Conservation (phyloP, 2,113 vertebrate species). For the Aramus guarauna region DNA sequence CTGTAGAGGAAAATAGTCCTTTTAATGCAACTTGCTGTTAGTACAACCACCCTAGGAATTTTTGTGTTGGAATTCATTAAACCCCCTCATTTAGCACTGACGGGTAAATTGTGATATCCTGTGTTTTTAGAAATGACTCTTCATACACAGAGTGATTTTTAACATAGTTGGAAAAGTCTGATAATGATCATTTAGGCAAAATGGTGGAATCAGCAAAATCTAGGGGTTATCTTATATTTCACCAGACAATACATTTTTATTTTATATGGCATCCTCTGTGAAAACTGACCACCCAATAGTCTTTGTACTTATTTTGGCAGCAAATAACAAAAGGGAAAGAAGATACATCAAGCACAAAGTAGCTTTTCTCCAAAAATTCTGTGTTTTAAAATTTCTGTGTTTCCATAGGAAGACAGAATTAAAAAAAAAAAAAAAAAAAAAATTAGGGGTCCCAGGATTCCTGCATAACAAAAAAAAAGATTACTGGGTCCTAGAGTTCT, state of each 20-base stretch:
- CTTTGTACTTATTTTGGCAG: background rate
- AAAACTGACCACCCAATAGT: background rate
- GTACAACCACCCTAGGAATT: constrained; percentile 70
- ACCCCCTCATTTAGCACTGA: constrained; percentile 65
- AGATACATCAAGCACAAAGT: background rate
- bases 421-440: background rate
- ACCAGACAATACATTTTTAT: background rate
- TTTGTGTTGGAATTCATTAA: constrained; percentile 76
- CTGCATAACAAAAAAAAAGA: no score
- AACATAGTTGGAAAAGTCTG: constrained; percentile 20
- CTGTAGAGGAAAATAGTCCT: constrained; percentile 72
- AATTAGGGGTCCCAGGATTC: no score
- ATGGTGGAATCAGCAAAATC: constrained; percentile 53
- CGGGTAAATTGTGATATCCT: constrained; percentile 60
- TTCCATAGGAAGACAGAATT: background rate
- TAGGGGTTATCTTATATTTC: constrained; percentile 26
- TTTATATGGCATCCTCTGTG: background rate
- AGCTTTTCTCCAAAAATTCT: background rate
- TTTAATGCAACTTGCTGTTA: constrained; percentile 74
- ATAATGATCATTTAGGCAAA: constrained; percentile 23
- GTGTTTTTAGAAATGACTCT: constrained; percentile 32
- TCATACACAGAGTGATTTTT: constrained; percentile 26
- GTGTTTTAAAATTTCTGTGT: background rate
- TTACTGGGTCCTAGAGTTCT: background rate
- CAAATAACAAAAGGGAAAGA: background rate